A percentile compares a stretch with the other conserved stretches of the same genome.
Evolutionary conservation across 1,140 invertebrate genomes (phyloP).

Genomic region (Drosophila rhopaloa): DNA sequence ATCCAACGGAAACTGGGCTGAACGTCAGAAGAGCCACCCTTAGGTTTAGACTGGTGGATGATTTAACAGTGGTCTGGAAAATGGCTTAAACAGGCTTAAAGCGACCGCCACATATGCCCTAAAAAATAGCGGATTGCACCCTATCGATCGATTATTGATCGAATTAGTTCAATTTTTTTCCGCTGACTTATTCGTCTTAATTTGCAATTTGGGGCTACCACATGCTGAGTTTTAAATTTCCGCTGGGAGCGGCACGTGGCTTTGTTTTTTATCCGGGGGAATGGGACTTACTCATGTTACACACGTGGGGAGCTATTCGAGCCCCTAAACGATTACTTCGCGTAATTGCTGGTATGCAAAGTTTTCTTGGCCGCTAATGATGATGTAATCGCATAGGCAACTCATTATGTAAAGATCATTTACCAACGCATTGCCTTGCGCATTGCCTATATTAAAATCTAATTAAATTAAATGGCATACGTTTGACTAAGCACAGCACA

Average conservation of each 20-base stretch:
- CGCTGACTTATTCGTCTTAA: slow-evolving; percentile 57
- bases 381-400: slow-evolving; percentile 61
- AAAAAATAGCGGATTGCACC: slow-evolving; percentile 16
- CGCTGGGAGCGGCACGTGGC: slow-evolving; percentile 70
- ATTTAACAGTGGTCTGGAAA: slow-evolving; percentile 34
- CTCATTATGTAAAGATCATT: slow-evolving; percentile 63
- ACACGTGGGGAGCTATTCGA: slow-evolving; percentile 36
- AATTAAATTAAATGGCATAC: slow-evolving; percentile 59
- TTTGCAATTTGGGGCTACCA: slow-evolving; percentile 69
- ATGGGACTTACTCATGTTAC: slow-evolving; percentile 61
- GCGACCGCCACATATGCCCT: slow-evolving; percentile 17
- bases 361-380: slow-evolving; percentile 59
- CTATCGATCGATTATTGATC: slow-evolving; percentile 53
- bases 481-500: slow-evolving; percentile 28
- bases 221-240: slow-evolving; percentile 72
- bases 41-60: slow-evolving; percentile 44
- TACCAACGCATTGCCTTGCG: slow-evolving; percentile 23
- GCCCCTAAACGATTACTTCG: slow-evolving; percentile 48
- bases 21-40: slow-evolving; percentile 14
- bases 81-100: slow-evolving; percentile 67
- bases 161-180: slow-evolving; percentile 30
- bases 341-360: slow-evolving; percentile 50
- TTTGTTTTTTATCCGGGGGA: slow-evolving; percentile 24
- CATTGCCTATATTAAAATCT: slow-evolving; percentile 72
- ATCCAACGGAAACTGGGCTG: slow-evolving; percentile 27